Percentiles rank a stretch among this genome's conserved stretches.
Evolutionary conservation across 2,113 vertebrate genomes (phyloP).

Genomic region (cattle (Bos taurus)): DNA sequence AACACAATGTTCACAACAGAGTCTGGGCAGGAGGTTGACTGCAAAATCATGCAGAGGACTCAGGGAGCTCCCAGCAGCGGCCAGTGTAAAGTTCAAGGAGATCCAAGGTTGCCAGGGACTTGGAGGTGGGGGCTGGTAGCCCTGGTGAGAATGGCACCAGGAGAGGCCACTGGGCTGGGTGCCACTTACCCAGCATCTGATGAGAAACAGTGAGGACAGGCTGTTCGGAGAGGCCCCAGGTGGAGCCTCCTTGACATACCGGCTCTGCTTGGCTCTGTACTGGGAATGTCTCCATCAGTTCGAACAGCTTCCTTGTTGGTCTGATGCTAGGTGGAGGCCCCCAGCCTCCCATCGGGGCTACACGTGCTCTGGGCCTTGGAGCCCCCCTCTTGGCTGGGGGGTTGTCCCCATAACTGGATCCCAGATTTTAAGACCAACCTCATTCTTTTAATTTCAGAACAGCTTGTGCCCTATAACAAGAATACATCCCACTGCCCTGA

Average conservation of each 20-base stretch:
- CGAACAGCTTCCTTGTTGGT: constrained; percentile 58
- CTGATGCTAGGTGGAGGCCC: constrained; percentile 38
- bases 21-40: not conserved
- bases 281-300: not conserved
- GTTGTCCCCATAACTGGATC: constrained; percentile 33
- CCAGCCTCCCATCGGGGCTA: constrained; percentile 61
- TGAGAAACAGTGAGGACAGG: not conserved
- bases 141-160: not conserved
- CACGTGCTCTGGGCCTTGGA: constrained; percentile 71
- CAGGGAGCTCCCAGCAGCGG: constrained; percentile 37
- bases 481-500: not conserved
- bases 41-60: constrained; percentile 35
- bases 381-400: not conserved
- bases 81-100: constrained; percentile 59
- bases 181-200: not conserved
- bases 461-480: constrained; percentile 15
- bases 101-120: not conserved
- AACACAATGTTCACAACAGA: not conserved
- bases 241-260: not conserved
- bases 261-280: not conserved
- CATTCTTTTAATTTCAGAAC: constrained; percentile 29
- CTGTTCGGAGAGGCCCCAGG: not conserved
- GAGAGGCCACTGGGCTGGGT: not conserved
- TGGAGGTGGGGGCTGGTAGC: not conserved
- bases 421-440: not conserved